Evolutionary conservation across 2,113 vertebrate genomes (phyloP).

Genomic region (Oncorhynchus clarkii): DNA sequence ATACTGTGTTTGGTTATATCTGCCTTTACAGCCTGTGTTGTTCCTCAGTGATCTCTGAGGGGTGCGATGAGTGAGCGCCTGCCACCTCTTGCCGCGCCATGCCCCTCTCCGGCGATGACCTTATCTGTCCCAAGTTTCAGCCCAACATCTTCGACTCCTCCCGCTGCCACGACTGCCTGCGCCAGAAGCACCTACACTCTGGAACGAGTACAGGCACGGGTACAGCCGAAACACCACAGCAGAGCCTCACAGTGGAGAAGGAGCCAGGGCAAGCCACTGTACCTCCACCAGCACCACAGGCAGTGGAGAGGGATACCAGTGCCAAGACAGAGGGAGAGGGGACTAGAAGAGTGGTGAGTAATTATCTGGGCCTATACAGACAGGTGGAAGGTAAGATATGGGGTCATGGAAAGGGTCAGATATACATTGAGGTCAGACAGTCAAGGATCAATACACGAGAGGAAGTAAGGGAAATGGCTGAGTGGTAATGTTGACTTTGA

Average conservation of each 20-base stretch:
- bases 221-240: slow-evolving; percentile 8
- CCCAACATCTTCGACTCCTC: slow-evolving; percentile 81
- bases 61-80: slow-evolving; percentile 46
- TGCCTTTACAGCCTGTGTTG: background rate
- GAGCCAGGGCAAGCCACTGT: slow-evolving; percentile 6
- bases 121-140: slow-evolving; percentile 77
- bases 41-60: slow-evolving; percentile 29
- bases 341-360: slow-evolving; percentile 19
- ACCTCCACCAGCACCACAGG: slow-evolving; percentile 35
- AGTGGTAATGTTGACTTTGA: background rate
- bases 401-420: slow-evolving; percentile 22
- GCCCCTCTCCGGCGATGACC: slow-evolving; percentile 63
- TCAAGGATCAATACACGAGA: background rate
- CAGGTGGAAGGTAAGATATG: slow-evolving; percentile 2
- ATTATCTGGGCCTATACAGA: slow-evolving; percentile 22
- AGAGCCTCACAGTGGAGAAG: slow-evolving; percentile 19
- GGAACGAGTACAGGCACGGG: slow-evolving; percentile 38
- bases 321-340: slow-evolving; percentile 44
- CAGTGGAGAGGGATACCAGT: slow-evolving; percentile 62
- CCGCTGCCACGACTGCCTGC: slow-evolving; percentile 82
- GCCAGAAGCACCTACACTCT: slow-evolving; percentile 70
- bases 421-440: background rate
- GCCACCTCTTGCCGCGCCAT: slow-evolving; percentile 61
- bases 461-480: background rate
- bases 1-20: background rate